A percentile compares a stretch with the other conserved stretches of the same genome.
Evolutionary conservation across 1,140 invertebrate species (phyloP).

Genomic region (Platyscapa corneri): DNA sequence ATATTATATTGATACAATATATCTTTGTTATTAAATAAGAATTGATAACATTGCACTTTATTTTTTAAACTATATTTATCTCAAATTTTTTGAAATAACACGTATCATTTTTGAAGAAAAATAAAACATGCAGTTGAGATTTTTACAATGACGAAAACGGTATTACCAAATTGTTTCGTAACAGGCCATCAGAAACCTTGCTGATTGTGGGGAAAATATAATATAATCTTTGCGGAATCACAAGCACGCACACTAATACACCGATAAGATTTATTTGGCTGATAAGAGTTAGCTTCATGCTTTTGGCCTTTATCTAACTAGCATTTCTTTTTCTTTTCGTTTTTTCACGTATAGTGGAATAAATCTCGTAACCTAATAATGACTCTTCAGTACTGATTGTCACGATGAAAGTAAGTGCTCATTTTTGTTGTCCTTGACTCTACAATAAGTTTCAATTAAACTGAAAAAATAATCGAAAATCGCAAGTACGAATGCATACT

Average conservation of each 20-base stretch:
- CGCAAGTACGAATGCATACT: neutral
- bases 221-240: conserved; percentile 30
- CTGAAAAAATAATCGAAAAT: neutral
- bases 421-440: neutral
- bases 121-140: neutral
- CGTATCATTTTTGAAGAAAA: neutral
- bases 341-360: neutral
- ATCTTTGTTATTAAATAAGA: too few species aligned
- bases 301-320: conserved; percentile 37
- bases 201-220: conserved; percentile 28
- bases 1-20: too few species aligned
- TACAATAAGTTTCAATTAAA: neutral
- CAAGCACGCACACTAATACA: neutral
- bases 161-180: conserved; percentile 30
- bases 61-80: too few species aligned
- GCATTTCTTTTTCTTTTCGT: conserved; percentile 12
- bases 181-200: conserved; percentile 28
- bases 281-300: conserved; percentile 35
- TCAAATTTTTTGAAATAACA: neutral
- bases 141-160: conserved; percentile 11
- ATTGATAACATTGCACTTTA: too few species aligned
- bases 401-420: conserved; percentile 1
- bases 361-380: conserved; percentile 3
- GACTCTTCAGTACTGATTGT: neutral
- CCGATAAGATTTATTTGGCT: conserved; percentile 26